phyloP scores from a whole-genome alignment of 2,888 invertebrate species.

The Tanypteryx hageni region DNA sequence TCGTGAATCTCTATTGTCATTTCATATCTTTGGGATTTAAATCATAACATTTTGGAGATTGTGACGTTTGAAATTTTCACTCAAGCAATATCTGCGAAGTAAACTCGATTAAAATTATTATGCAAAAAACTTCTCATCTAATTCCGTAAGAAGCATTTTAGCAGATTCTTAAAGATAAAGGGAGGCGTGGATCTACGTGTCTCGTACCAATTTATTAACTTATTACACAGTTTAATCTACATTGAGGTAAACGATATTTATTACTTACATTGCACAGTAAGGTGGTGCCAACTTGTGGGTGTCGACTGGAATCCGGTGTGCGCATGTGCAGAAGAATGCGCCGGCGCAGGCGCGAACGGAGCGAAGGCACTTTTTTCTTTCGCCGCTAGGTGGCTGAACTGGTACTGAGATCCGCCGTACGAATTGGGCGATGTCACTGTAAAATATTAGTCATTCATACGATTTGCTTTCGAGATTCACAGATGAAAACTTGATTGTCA shows the following conservation, averaged over 20 bases:
- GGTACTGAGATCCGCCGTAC: slow-evolving; percentile 63
- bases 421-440: slow-evolving; percentile 64
- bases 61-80: no score
- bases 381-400: slow-evolving; percentile 65
- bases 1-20: no score
- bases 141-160: background rate
- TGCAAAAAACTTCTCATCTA: background rate
- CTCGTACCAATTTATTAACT: background rate
- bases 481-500: no score
- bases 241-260: background rate
- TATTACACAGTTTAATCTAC: background rate
- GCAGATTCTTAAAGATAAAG: background rate
- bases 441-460: slow-evolving; percentile 8
- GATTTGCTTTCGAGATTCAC: no score
- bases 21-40: no score
- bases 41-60: no score
- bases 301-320: slow-evolving; percentile 65
- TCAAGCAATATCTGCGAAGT: no score
- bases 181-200: background rate
- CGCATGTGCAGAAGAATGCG: slow-evolving; percentile 55
- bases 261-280: slow-evolving; percentile 41
- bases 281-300: slow-evolving; percentile 62
- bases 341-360: slow-evolving; percentile 76
- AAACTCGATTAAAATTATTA: background rate
- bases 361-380: slow-evolving; percentile 78